These are phyloP conservation scores for Parapristionchus giblindavisi DNA, from an alignment of 2,888 invertebrate genomes.

Conservation along the genomic window DNA sequence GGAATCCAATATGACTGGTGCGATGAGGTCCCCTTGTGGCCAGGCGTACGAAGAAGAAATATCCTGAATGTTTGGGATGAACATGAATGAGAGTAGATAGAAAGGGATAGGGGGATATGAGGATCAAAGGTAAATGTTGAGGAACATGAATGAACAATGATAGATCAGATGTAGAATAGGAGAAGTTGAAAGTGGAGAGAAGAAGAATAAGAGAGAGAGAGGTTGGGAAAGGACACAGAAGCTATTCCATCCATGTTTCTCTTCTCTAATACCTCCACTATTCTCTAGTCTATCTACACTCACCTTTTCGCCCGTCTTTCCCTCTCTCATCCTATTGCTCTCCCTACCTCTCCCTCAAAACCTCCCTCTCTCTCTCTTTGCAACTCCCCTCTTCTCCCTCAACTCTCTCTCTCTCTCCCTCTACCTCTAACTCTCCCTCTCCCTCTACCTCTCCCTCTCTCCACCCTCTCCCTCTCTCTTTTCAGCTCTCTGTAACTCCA, in stretches of 20 bases:
- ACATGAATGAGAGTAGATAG: background rate
- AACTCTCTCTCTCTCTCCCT: too few relatives aligned
- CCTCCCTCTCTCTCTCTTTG: too few relatives aligned
- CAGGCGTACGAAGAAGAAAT: background rate
- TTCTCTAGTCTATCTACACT: too few relatives aligned
- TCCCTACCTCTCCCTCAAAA: too few relatives aligned
- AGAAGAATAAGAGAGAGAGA: conserved; percentile 12
- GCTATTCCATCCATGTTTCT: too few relatives aligned
- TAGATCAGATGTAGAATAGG: background rate
- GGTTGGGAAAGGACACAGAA: background rate
- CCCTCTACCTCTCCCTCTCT: background rate
- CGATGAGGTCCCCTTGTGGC: background rate
- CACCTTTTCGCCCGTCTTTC: too few relatives aligned
- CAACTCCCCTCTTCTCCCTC: too few relatives aligned
- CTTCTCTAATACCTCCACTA: too few relatives aligned
- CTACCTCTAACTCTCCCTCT: too few relatives aligned
- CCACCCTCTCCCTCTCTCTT: background rate
- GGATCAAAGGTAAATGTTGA: background rate
- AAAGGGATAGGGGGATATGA: background rate
- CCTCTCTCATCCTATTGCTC: too few relatives aligned
- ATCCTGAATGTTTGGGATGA: background rate
- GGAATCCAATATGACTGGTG: background rate
- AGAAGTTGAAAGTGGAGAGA: background rate
- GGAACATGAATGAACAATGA: background rate
- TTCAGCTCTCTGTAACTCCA: background rate